phyloP scores from a whole-genome alignment of 2,113 vertebrate species.

The Microtus oregoni region DNA sequence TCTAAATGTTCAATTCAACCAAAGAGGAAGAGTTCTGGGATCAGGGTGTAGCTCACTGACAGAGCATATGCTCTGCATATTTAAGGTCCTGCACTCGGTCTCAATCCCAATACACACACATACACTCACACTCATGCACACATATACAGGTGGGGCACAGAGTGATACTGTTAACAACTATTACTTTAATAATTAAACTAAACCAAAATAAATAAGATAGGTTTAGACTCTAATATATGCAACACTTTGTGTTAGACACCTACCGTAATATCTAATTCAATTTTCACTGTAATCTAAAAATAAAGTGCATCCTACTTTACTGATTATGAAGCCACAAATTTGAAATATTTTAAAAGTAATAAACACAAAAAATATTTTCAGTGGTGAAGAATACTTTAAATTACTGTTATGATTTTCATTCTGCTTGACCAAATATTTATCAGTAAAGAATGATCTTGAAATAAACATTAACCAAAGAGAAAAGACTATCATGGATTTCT shows the following conservation, averaged over 20 bases:
- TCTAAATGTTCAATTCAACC: background rate
- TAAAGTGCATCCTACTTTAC: background rate
- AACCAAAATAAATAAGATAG: background rate
- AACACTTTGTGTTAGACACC: background rate
- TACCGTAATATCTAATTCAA: background rate
- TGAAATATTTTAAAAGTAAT: background rate
- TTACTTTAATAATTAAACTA: background rate
- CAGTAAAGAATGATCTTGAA: background rate
- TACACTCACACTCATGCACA: background rate
- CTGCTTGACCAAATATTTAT: background rate
- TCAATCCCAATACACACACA: background rate
- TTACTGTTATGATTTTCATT: background rate
- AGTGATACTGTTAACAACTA: background rate
- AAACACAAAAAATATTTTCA: background rate
- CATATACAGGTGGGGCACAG: no score
- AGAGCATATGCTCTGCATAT: background rate
- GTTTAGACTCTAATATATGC: fast-evolving
- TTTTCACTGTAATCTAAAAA: background rate
- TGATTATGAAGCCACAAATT: background rate
- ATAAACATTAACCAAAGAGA: background rate
- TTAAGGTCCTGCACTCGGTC: no score
- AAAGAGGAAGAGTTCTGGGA: background rate
- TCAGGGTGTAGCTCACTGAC: background rate
- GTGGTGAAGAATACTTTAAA: background rate
- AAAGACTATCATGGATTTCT: background rate